Conservation (phyloP, 2,888 invertebrate genomes). For the Plebejus anna region DNA sequence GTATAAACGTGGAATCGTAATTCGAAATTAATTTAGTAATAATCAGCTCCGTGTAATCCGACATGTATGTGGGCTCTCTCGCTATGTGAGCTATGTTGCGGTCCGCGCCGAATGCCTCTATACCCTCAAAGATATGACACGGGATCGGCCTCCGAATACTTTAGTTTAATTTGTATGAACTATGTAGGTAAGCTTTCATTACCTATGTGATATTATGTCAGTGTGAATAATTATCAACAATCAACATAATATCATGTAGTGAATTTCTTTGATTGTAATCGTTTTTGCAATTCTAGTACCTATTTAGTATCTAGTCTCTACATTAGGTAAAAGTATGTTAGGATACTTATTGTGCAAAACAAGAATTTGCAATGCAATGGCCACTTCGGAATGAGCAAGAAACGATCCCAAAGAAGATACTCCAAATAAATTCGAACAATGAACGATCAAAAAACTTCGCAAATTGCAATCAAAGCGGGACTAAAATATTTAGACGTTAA, state of each 20-base stretch:
- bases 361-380: neutral
- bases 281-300: too few species aligned
- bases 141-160: conserved; percentile 3
- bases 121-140: conserved; percentile 23
- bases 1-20: conserved; percentile 10
- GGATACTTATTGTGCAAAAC: neutral
- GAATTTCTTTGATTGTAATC: too few species aligned
- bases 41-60: conserved; percentile 12
- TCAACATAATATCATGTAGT: too few species aligned
- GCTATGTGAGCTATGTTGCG: conserved; percentile 24
- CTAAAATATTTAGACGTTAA: conserved; percentile 17
- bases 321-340: too few species aligned
- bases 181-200: conserved; percentile 6
- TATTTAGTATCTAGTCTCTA: too few species aligned
- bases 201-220: neutral
- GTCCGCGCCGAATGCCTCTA: conserved; percentile 13
- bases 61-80: conserved; percentile 20
- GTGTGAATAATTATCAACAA: too few species aligned
- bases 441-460: conserved; percentile 12
- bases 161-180: neutral
- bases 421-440: neutral
- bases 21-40: conserved; percentile 25
- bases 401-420: neutral
- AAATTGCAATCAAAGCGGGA: conserved; percentile 13
- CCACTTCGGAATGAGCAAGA: neutral